Evolutionary conservation across 2,797 vertebrate species (phyloP), one percentile per base, ranked within the genome.

Genomic region (Sebastes nivosus): DNA sequence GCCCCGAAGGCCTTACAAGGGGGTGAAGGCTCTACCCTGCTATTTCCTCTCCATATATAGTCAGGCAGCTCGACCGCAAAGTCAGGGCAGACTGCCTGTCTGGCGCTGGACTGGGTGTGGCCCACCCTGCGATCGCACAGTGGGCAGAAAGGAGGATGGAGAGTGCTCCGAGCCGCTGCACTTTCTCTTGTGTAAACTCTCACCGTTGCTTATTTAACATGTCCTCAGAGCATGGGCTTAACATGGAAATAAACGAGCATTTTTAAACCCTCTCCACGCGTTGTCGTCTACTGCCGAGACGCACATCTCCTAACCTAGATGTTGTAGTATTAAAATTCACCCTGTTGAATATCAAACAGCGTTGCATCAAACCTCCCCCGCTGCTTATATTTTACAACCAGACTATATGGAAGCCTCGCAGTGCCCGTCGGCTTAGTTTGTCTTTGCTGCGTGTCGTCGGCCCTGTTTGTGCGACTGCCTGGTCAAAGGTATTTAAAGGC

Each of bases 31-130:
- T 88, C 89, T 92, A 93, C 91, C 90, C 90, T 92, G 91, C 89
- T 87, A 90, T 94, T 95, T 95, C 83, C 89, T 90, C 87, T 94
- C 95, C 95, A 95, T 95, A 96, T 96, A 95, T 96, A 95, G 95
- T 93, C 92, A 95, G 84, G 88, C 90, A 86, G 92, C 91, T 82
- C n/a, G 52, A 95, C 94, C 93, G 90, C 94, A 93, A 72, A 74
- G 90, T 88, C 87, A 69, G 89, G 89, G 92, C 93, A 95, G 95
- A 95, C 93, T 91, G 90, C 70, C 88, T 92, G 94, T 96, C 94
- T 96, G 94, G 92, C 87, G 73, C 89, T 88, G 92, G 90, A 89
- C 91, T 91, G 94, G 94, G 95, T 93, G 94, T 92, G 94, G 91
- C 82, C 58, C 82, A 55, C 88, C 80, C 77, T 77, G 74, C 71